Conservation (phyloP, 2,113 vertebrate genomes). For the Tretioscincus oriximinensis region DNA sequence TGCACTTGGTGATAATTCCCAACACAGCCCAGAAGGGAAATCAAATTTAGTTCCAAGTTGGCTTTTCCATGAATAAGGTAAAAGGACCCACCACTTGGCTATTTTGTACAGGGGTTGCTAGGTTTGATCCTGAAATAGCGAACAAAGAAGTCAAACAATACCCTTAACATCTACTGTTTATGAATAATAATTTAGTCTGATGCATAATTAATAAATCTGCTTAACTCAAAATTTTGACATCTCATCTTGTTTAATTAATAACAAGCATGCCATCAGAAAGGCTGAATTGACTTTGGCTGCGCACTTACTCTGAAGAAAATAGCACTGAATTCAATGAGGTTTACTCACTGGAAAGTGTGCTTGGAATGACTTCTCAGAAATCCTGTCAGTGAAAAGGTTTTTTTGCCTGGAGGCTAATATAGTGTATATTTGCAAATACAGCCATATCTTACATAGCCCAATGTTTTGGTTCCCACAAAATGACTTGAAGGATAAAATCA, state of each 20-base stretch:
- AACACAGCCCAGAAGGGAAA: neutral
- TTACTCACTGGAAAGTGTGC: neutral
- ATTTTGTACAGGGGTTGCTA: conserved; percentile 44
- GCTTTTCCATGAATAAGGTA: conserved; percentile 23
- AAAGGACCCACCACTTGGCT: conserved; percentile 15
- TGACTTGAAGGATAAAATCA: too few relatives aligned
- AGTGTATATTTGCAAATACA: neutral
- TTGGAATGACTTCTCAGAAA: too few relatives aligned
- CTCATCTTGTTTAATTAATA: conserved; percentile 65
- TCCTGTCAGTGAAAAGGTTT: too few relatives aligned
- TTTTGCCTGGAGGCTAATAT: too few relatives aligned
- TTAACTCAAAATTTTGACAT: conserved; percentile 68
- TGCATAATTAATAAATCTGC: conserved; percentile 57
- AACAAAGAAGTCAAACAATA: conserved; percentile 12
- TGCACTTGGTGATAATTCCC: too few relatives aligned
- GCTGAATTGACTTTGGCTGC: conserved; percentile 58
- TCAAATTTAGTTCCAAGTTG: conserved; percentile 44
- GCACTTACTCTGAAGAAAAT: neutral
- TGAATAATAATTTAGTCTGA: conserved; percentile 59
- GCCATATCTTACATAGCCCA: too few relatives aligned
- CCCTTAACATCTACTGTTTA: conserved; percentile 54
- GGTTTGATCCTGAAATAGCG: conserved; percentile 43
- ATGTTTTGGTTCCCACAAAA: too few relatives aligned
- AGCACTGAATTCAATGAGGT: neutral
- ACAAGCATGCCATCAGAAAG: conserved; percentile 58